phyloP scores from a whole-genome alignment of 2,797 vertebrate species.

The Tangara arthus region DNA sequence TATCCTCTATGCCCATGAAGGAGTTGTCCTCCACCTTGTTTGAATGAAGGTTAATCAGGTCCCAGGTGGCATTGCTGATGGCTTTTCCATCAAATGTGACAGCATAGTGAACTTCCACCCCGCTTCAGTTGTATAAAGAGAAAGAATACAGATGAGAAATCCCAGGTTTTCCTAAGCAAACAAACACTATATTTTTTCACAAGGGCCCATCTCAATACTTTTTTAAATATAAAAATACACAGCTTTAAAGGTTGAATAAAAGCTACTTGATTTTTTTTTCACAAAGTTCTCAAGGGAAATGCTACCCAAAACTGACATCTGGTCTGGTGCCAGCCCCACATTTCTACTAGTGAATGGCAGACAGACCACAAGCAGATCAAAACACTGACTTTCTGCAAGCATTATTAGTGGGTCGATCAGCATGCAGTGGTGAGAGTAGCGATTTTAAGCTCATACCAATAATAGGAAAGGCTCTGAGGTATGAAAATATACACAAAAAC shows the following conservation, averaged over 20 bases:
- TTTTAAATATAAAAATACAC: neutral
- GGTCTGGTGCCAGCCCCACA: neutral
- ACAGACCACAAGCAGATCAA: neutral
- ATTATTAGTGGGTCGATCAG: neutral
- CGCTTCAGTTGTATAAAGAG: conserved; percentile 67
- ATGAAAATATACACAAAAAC: neutral
- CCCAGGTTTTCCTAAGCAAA: neutral
- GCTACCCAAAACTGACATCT: neutral
- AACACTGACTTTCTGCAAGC: neutral
- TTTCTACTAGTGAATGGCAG: neutral
- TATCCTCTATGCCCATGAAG: conserved; percentile 77
- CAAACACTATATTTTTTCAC: neutral
- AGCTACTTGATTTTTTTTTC: neutral
- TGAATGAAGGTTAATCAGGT: conserved; percentile 89
- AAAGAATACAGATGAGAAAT: conserved; percentile 17
- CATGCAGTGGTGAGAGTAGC: neutral
- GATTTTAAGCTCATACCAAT: neutral
- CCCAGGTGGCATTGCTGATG: conserved; percentile 85
- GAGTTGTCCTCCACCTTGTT: conserved; percentile 89
- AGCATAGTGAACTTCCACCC: conserved; percentile 82
- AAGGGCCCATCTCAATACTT: neutral
- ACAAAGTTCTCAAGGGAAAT: neutral
- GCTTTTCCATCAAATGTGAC: conserved; percentile 85
- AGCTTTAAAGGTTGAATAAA: neutral
- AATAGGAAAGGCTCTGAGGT: neutral